Evolutionary conservation across 1,140 invertebrate genomes (phyloP), one percentile per base, ranked within the genome.

Genomic region (Ceratina australensis): DNA sequence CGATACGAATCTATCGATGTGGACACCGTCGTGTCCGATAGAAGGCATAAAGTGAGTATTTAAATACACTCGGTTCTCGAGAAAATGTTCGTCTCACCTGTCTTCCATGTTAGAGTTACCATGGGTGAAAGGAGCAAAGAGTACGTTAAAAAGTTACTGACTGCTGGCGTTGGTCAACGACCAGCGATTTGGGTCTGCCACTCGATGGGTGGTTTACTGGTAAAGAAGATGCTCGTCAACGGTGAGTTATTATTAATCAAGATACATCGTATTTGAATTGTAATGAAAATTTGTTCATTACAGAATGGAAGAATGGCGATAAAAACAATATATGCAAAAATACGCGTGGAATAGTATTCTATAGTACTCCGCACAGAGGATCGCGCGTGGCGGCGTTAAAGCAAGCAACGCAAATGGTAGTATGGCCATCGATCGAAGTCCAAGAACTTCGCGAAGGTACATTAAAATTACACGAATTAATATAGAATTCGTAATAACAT

Each of bases 151-250:
- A 95, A 95, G 85, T 90, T 97, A 59, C 73, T 93, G 47, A 90
- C 92, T 86, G 95, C 96, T 73, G 95, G 94, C 73, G 93, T 97
- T 26, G 96, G 96, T 3, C 90, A 93, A 66, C 93, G 94, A 85
- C 95, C 96, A 8, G 93, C 96, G 72, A 93, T 97, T 69, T 97
- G 96, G 95, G 92, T 97, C 24, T 94, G 95, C 20, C 96, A 97
- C 91, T 97, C 96, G 4, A 97, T 97, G 96, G 97, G 97, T 84
- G 97, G 96, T 60, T 92, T 97, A 18, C 92, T 97, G 59, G 95
- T 96, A 1, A 97, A 97, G 91, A 94, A 96, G 83, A 94, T 97
- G 79, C 87, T 97, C 12, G 89, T 93, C 0, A 92, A 94, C 90
- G 92, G 93, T 93, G 80, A 83, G 61, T 83, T 83, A 42, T 42